A percentile compares a stretch with the other conserved stretches of the same genome.
phyloP scores from a whole-genome alignment of 1,140 invertebrate genomes.

The Drosophila kurseongensis region DNA sequence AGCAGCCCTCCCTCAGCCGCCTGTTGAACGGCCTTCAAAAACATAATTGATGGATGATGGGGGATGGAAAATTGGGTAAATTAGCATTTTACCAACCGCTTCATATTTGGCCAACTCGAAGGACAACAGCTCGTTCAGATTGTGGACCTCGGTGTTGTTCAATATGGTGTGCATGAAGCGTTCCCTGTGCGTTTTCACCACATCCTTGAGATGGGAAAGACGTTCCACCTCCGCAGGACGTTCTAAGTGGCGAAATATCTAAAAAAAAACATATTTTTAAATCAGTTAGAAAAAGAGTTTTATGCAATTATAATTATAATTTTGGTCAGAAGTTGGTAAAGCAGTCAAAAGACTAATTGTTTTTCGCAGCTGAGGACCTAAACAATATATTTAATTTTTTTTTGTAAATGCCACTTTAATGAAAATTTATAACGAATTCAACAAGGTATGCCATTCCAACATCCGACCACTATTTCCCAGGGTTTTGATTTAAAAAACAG shows the following conservation, averaged over 20 bases:
- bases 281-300: too few relatives aligned
- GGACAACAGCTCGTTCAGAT: slow-evolving; percentile 86
- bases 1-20: slow-evolving; percentile 88
- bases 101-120: slow-evolving; percentile 87
- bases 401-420: too few relatives aligned
- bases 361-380: too few relatives aligned
- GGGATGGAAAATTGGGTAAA: background rate
- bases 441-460: too few relatives aligned
- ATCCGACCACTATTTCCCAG: too few relatives aligned
- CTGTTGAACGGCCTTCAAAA: slow-evolving; percentile 86
- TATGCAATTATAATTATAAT: too few relatives aligned
- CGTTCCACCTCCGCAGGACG: slow-evolving; percentile 89
- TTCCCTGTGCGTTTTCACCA: slow-evolving; percentile 85
- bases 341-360: too few relatives aligned
- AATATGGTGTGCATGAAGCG: slow-evolving; percentile 86
- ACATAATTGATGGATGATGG: background rate
- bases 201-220: slow-evolving; percentile 86
- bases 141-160: slow-evolving; percentile 87
- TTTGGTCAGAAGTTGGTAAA: too few relatives aligned
- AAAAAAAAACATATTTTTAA: background rate
- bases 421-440: too few relatives aligned
- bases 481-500: too few relatives aligned
- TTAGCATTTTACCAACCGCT: slow-evolving; percentile 77
- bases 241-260: slow-evolving; percentile 91
- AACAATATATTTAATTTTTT: too few relatives aligned